Percentiles rank a stretch among this genome's conserved stretches.
These are phyloP conservation scores for Silvanus unidentatus DNA, from an alignment of 2,888 invertebrate species.

Conservation along the genomic window DNA sequence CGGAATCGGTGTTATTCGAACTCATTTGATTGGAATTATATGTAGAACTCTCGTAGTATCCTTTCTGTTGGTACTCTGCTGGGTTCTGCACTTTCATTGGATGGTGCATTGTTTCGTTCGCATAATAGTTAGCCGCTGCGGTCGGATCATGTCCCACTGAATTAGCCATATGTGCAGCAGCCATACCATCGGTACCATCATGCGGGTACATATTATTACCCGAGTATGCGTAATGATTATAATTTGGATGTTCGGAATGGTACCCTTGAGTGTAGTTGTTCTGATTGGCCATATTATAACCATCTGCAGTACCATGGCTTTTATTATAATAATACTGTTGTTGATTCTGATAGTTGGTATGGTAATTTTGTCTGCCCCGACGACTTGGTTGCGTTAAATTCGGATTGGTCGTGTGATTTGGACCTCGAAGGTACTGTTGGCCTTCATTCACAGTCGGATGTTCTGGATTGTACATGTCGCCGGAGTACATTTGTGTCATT, in stretches of 20 bases:
- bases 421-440: slow-evolving; percentile 36
- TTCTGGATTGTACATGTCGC: slow-evolving; percentile 45
- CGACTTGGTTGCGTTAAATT: slow-evolving; percentile 18
- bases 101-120: slow-evolving; percentile 36
- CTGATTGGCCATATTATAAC: slow-evolving; percentile 33
- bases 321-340: slow-evolving; percentile 52
- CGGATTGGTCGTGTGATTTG: slow-evolving; percentile 29
- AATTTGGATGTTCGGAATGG: slow-evolving; percentile 34
- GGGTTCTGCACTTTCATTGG: slow-evolving; percentile 37
- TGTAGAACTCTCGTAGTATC: slow-evolving; percentile 54
- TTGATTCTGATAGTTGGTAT: slow-evolving; percentile 46
- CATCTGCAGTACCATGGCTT: slow-evolving; percentile 44
- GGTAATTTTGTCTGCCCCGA: slow-evolving; percentile 43
- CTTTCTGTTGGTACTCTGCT: slow-evolving; percentile 38
- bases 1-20: slow-evolving; percentile 47
- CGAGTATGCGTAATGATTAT: slow-evolving; percentile 41
- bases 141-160: slow-evolving; percentile 32
- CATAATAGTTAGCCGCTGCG: slow-evolving; percentile 34
- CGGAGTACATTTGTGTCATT: slow-evolving; percentile 26
- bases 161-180: slow-evolving; percentile 31
- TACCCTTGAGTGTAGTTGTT: slow-evolving; percentile 38
- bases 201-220: slow-evolving; percentile 38
- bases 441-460: slow-evolving; percentile 39
- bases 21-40: slow-evolving; percentile 43
- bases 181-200: slow-evolving; percentile 30